Evolutionary conservation across 2,797 vertebrate genomes (phyloP).

Genomic region (Pempheris klunzingeri): DNA sequence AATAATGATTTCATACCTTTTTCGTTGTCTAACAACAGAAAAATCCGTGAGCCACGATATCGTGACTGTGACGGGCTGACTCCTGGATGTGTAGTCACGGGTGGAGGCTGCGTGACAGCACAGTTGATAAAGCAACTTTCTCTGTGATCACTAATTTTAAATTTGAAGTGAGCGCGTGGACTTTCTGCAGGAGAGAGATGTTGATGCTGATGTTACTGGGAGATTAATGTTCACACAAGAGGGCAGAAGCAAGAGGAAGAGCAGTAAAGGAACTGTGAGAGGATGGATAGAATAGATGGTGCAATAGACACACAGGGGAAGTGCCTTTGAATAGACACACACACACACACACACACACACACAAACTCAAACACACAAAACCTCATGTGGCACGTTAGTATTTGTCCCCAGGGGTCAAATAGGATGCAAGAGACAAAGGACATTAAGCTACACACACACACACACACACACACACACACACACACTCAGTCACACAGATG

Average conservation of each 20-base stretch:
- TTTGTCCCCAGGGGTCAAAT: constrained; percentile 74
- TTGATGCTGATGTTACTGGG: no score
- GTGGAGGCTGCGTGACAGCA: no score
- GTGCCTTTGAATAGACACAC: constrained; percentile 8
- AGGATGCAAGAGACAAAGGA: constrained; percentile 77
- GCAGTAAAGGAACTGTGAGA: neutral
- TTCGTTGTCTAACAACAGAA: no score
- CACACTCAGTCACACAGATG: constrained; percentile 43
- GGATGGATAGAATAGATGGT: neutral
- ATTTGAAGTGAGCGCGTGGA: no score
- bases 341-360: constrained; percentile 16
- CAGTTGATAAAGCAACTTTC: no score
- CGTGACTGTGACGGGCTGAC: no score
- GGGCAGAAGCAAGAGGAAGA: neutral
- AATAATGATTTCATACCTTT: no score
- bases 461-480: constrained; percentile 24
- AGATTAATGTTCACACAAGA: neutral
- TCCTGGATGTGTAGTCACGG: no score
- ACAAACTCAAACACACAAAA: constrained; percentile 22
- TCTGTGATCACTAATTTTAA: no score
- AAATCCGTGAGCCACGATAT: no score
- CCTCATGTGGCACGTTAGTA: constrained; percentile 53
- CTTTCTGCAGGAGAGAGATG: neutral
- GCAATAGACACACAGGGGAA: neutral
- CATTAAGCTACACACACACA: constrained; percentile 51